Conservation (phyloP, 2,888 invertebrate species). For the Thecophora atra region DNA sequence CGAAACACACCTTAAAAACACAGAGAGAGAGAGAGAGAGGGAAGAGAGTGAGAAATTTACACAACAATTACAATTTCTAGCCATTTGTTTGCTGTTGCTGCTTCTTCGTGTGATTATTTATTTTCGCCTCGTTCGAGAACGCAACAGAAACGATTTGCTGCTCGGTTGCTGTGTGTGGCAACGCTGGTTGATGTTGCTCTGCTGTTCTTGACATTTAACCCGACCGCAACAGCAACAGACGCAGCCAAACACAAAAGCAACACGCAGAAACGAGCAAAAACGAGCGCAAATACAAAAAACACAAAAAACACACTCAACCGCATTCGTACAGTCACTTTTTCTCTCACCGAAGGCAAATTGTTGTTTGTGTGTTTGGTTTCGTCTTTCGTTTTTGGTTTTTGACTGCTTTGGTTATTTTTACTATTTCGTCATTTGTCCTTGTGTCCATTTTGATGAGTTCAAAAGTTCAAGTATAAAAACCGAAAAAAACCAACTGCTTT, state of each 20-base stretch:
- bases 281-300: background rate
- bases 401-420: slow-evolving; percentile 16
- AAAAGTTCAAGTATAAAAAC: slow-evolving; percentile 19
- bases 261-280: background rate
- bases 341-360: slow-evolving; percentile 1
- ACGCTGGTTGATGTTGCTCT: slow-evolving; percentile 16
- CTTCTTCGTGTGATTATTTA: background rate
- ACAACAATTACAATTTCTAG: background rate
- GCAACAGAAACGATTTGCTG: slow-evolving; percentile 15
- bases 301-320: background rate
- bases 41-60: background rate
- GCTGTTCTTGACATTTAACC: slow-evolving; percentile 36
- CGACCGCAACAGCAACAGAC: slow-evolving; percentile 31
- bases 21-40: background rate
- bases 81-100: background rate
- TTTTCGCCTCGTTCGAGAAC: background rate
- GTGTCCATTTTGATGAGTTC: slow-evolving; percentile 22
- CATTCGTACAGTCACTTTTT: background rate
- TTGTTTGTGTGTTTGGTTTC: background rate
- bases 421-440: slow-evolving; percentile 40
- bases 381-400: background rate
- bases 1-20: background rate
- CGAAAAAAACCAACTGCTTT: background rate
- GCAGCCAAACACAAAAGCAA: background rate
- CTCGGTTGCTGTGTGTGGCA: background rate